These are phyloP conservation scores for Leptoteleia sp. DNA, from an alignment of 1,140 invertebrate species.

Conservation along the genomic window DNA sequence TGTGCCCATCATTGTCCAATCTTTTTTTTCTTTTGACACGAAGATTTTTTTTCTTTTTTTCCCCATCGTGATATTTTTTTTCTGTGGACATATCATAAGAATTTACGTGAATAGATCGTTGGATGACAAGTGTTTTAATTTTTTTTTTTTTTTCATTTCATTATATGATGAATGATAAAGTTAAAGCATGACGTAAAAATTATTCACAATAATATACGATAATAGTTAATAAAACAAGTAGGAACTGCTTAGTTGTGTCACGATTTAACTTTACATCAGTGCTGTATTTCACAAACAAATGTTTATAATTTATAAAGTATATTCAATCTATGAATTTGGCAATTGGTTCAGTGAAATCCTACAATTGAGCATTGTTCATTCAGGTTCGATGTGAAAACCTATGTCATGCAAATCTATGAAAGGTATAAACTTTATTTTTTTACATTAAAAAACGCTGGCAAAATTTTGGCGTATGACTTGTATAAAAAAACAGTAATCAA, in stretches of 20 bases:
- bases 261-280: constrained; percentile 23
- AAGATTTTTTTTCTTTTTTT: constrained; percentile 79
- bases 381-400: constrained; percentile 9
- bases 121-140: too few relatives aligned
- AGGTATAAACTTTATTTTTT: constrained; percentile 20
- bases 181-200: too few relatives aligned
- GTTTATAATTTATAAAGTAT: neutral
- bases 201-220: too few relatives aligned
- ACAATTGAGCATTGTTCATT: constrained; percentile 30
- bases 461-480: too few relatives aligned
- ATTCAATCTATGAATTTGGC: constrained; percentile 21
- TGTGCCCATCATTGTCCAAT: constrained; percentile 80
- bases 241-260: too few relatives aligned
- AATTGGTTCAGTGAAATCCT: constrained; percentile 33
- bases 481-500: too few relatives aligned
- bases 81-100: constrained; percentile 82
- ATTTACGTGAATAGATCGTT: constrained; percentile 77
- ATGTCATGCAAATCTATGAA: constrained; percentile 38
- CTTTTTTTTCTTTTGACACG: constrained; percentile 79
- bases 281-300: neutral
- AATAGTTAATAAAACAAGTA: too few relatives aligned
- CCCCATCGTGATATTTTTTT: constrained; percentile 80
- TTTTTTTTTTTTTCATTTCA: too few relatives aligned
- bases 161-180: too few relatives aligned
- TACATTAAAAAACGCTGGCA: constrained; percentile 7